Percentiles rank a stretch among this genome's conserved stretches.
These are phyloP conservation scores for Oryctolagus cuniculus DNA, from an alignment of 2,113 vertebrate genomes.

Conservation along the genomic window DNA sequence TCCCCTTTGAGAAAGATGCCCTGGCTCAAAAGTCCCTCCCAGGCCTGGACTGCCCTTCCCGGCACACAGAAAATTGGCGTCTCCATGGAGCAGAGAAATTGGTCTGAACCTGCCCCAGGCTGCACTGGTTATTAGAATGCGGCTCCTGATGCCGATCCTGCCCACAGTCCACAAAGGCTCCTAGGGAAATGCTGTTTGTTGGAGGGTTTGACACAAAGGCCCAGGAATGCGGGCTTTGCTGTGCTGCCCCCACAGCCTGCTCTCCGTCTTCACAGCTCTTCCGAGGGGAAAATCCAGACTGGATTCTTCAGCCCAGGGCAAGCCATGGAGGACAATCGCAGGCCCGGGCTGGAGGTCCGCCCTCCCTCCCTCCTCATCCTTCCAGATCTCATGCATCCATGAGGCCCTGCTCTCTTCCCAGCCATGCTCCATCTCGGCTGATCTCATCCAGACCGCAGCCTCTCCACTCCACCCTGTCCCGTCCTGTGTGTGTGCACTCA, in stretches of 20 bases:
- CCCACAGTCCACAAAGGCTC: slow-evolving; percentile 3
- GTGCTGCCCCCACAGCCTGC: not conserved
- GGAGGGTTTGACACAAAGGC: slow-evolving; percentile 18
- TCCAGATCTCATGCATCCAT: not conserved
- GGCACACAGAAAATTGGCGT: not conserved
- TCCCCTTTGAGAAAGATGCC: not conserved
- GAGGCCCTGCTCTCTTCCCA: not conserved
- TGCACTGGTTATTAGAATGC: not conserved
- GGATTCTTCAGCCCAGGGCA: not conserved
- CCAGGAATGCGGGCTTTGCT: not conserved
- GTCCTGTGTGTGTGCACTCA: not conserved
- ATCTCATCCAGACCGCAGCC: not conserved
- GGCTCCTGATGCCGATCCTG: not conserved
- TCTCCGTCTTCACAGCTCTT: not conserved
- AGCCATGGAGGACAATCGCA: not conserved
- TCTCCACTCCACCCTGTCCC: not conserved
- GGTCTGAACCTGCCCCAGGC: not conserved
- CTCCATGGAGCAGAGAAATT: not conserved
- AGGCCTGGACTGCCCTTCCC: not conserved
- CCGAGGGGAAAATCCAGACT: not conserved
- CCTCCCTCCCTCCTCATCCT: not conserved
- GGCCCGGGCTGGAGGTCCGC: not conserved
- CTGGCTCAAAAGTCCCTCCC: not conserved
- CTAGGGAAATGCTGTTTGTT: slow-evolving; percentile 29
- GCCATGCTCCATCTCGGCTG: not conserved